Conservation (phyloP, 2,888 invertebrate genomes). For the Cepaea hortensis region DNA sequence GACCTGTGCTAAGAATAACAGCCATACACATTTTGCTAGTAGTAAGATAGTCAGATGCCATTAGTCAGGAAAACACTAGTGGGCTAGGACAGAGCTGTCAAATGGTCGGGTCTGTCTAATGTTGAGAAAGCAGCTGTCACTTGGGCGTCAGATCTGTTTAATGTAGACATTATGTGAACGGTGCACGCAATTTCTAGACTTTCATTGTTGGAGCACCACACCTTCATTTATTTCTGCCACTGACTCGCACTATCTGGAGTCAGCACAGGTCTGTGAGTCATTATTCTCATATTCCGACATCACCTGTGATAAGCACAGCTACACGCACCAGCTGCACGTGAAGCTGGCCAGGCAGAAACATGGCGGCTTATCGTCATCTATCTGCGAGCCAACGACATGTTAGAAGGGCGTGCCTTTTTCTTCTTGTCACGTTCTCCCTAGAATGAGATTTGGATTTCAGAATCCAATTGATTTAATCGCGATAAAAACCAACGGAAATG, state of each 20-base stretch:
- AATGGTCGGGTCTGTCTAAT: no score
- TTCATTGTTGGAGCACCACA: conserved; percentile 24
- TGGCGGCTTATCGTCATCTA: conserved; percentile 37
- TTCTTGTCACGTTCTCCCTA: conserved; percentile 40
- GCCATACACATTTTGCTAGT: no score
- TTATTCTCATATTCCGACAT: conserved; percentile 42
- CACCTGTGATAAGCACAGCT: conserved; percentile 25
- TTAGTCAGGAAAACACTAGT: no score
- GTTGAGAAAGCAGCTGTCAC: no score
- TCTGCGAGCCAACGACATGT: conserved; percentile 36
- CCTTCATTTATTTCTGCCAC: conserved; percentile 27
- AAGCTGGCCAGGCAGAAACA: conserved; percentile 17
- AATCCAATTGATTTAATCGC: conserved; percentile 46
- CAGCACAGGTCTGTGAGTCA: conserved; percentile 16
- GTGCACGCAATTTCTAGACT: neutral
- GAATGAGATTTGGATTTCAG: conserved; percentile 47
- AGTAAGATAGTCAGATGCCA: no score
- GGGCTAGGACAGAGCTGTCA: no score
- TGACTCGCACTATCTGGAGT: conserved; percentile 1
- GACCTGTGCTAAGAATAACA: no score
- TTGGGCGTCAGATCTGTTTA: no score
- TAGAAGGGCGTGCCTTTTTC: conserved; percentile 42
- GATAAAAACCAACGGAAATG: conserved; percentile 47
- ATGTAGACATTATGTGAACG: no score
- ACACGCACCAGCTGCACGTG: conserved; percentile 37